Evolutionary conservation across 1,140 invertebrate genomes (phyloP), one percentile per base, ranked within the genome.

Genomic region (Eupristina koningsbergeri): DNA sequence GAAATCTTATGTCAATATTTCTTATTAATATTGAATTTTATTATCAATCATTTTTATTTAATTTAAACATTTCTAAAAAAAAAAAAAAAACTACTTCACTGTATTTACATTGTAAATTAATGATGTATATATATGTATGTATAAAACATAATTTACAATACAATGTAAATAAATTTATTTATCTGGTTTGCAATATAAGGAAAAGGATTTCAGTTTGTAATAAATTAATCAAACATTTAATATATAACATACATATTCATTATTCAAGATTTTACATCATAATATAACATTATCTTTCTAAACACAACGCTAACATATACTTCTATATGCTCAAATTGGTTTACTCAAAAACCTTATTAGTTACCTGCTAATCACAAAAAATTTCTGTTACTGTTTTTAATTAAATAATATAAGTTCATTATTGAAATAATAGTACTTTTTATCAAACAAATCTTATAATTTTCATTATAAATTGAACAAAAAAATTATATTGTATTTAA

Each of bases 261-360:
- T 90, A 88, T 90, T 90, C 87, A 91, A 88, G 87, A 89, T 90
- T 87, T 81, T 88, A 88, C 89, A 91, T 89, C 87, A 91, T 90
- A 90, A 91, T 91, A 92, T 90, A 92, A 91, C 91, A 92, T 91
- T 91, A 90, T 91, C 79, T 91, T 88, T 91, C 89, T 90, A 91
- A 92, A 91, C 90, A 91, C 89, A 91, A 92, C 91, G 88, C 91
- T 91, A 91, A 91, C 86, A 91, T 92, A 91, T 91, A 91, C 85
- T 91, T 91, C 89, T 91, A 88, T 89, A 90, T 88, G 82, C 87
- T 88, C 85, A 87, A 90, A 88, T 90, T 86, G 83, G 50, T 83
- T 83, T 87, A 87, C 86, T 91, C 64, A 85, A 89, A 88, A 88
- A 90, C 85, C 75, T 83, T 87, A 87, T 89, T 86, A 85, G 84